phyloP scores from a whole-genome alignment of 2,797 vertebrate genomes.

The Ctenochaetus hawaiiensis region DNA sequence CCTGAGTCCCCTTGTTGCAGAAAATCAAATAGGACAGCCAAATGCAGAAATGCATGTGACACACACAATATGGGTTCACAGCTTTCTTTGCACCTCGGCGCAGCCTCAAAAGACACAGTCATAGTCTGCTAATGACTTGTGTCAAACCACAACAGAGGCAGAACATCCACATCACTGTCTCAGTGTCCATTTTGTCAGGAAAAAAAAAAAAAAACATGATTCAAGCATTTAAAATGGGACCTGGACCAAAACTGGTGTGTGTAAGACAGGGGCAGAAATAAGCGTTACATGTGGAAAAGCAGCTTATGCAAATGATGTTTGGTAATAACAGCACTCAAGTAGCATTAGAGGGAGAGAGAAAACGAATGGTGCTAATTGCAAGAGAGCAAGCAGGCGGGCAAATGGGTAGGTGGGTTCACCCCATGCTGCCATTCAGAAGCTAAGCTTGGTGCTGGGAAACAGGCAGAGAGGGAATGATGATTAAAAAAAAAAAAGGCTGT shows the following conservation, averaged over 20 bases:
- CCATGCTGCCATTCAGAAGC: conserved; percentile 61
- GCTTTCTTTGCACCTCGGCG: conserved; percentile 54
- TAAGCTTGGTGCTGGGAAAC: conserved; percentile 18
- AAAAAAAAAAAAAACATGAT: conserved; percentile 20
- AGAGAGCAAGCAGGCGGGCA: conserved; percentile 52
- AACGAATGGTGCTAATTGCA: conserved; percentile 74
- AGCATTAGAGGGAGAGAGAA: conserved; percentile 64
- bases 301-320: conserved; percentile 80
- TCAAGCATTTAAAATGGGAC: conserved; percentile 55
- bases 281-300: conserved; percentile 73
- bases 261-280: conserved; percentile 59
- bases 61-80: conserved; percentile 55
- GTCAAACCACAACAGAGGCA: conserved; percentile 33
- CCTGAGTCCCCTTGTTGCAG: conserved; percentile 23
- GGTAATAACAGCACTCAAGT: conserved; percentile 75
- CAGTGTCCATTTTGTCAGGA: conserved; percentile 59
- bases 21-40: conserved; percentile 41
- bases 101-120: conserved; percentile 47
- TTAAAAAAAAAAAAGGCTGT: conserved; percentile 27
- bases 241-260: conserved; percentile 39
- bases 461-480: conserved; percentile 10
- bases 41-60: conserved; percentile 51
- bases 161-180: conserved; percentile 30
- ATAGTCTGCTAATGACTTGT: conserved; percentile 43
- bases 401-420: conserved; percentile 69